phyloP scores from a whole-genome alignment of 2,888 invertebrate genomes.

The Crepidodera aurea region DNA sequence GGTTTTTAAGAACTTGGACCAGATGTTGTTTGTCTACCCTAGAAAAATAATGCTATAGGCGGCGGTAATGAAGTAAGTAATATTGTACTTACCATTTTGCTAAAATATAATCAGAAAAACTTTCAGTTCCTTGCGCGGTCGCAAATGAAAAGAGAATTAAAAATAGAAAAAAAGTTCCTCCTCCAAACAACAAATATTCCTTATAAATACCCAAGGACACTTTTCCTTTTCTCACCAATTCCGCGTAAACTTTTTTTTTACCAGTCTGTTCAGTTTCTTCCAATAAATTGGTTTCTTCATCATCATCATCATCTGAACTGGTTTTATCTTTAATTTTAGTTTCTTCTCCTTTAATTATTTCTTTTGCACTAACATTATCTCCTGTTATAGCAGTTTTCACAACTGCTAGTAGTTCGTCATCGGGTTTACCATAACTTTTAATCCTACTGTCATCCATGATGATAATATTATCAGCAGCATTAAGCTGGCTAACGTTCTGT shows the following conservation, averaged over 20 bases:
- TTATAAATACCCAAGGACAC: constrained; percentile 50
- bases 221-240: constrained; percentile 49
- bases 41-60: neutral
- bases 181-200: constrained; percentile 51
- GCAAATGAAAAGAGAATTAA: constrained; percentile 47
- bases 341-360: constrained; percentile 32
- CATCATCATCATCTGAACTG: constrained; percentile 30
- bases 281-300: constrained; percentile 29
- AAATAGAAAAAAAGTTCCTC: constrained; percentile 48
- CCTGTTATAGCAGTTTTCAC: constrained; percentile 6
- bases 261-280: constrained; percentile 30
- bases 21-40: neutral
- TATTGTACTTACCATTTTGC: constrained; percentile 47
- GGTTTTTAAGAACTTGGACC: neutral
- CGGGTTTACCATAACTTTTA: constrained; percentile 24
- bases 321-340: constrained; percentile 2
- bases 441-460: constrained; percentile 40
- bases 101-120: constrained; percentile 49
- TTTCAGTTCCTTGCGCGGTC: constrained; percentile 45
- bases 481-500: constrained; percentile 50
- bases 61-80: neutral
- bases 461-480: constrained; percentile 45
- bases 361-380: constrained; percentile 31
- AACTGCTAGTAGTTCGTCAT: constrained; percentile 20
- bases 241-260: constrained; percentile 47